Percentiles rank a stretch among this genome's conserved stretches.
Conservation (phyloP, 2,888 invertebrate species). For the Drosophila pseudotakahashii region DNA sequence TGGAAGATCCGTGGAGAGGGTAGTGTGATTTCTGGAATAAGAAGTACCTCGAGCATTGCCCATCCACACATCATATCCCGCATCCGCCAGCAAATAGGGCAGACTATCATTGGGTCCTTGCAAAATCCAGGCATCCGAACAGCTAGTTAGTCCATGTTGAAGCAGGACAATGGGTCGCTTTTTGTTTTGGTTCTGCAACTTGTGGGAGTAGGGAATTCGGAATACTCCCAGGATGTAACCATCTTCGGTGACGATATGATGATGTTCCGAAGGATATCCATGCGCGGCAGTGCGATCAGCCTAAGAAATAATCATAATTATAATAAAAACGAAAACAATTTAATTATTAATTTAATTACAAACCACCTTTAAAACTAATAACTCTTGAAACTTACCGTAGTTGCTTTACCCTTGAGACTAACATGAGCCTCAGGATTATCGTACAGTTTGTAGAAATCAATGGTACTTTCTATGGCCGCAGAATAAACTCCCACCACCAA, state of each 20-base stretch:
- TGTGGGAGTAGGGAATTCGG: slow-evolving; percentile 76
- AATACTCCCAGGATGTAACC: slow-evolving; percentile 76
- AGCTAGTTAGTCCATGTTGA: slow-evolving; percentile 85
- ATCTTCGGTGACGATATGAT: slow-evolving; percentile 82
- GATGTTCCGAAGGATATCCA: slow-evolving; percentile 88
- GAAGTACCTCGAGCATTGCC: slow-evolving; percentile 80
- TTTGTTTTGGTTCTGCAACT: slow-evolving; percentile 60
- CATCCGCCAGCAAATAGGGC: slow-evolving; percentile 77
- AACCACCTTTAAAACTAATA: too few relatives aligned
- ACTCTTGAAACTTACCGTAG: slow-evolving; percentile 47
- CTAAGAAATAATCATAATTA: slow-evolving; percentile 10
- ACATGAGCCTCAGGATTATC: slow-evolving; percentile 62
- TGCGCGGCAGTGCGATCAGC: slow-evolving; percentile 81
- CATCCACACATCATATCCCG: slow-evolving; percentile 82
- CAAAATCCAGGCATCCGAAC: slow-evolving; percentile 78
- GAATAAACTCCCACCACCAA: slow-evolving; percentile 1
- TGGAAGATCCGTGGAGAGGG: slow-evolving; percentile 48
- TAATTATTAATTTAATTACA: too few relatives aligned
- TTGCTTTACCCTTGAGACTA: slow-evolving; percentile 32
- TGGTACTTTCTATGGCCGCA: slow-evolving; percentile 34
- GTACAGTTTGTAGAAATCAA: slow-evolving; percentile 61
- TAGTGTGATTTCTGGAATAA: slow-evolving; percentile 66
- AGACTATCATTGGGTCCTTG: slow-evolving; percentile 71
- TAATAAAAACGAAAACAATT: background rate
- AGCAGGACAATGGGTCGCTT: slow-evolving; percentile 81